Base-by-base conservation (phyloP, 2,888 invertebrate genomes). In the Andrena trimmerana region DNA sequence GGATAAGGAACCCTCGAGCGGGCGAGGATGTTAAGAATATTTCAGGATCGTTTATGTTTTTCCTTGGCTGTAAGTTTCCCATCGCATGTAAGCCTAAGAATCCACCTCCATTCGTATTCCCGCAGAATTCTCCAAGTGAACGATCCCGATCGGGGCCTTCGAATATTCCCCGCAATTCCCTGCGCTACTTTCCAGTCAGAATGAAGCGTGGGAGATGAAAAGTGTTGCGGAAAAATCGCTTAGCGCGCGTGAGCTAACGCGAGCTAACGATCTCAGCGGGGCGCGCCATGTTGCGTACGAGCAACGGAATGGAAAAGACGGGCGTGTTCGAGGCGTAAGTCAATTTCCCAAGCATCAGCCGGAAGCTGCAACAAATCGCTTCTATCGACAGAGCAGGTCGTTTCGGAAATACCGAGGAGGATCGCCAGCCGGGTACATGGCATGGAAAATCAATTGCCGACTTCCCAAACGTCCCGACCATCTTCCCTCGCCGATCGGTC, bases 391-490 rank as follows among this genome's bases (percentile, higher is more conserved):
- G 48, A 50, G 60, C 59, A 33, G 73, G 52, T 76, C 78, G 80
- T 86, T 83, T 81, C 85, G 80, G 80, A 83, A 85, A 86, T 82
- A 50, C 83, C 76, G 42, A 81, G 71, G 54, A 77, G 80, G 68
- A 76, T 79, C 60, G 76, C 62, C 72, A 80, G 48, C 69, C 70
- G 74, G 71, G 82, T 87, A 85, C 78, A 80, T 79, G 81, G 77
- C 71, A 83, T 33, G 83, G 87, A 84, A 90, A 90, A 90, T 89
- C 89, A 89, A 90, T 90, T 79, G 85, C 69, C 68, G 68, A 75
- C 74, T 79, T 86, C 73, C 66, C 75, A 63, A 62, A 31, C 52
- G 65, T 62, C 54, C 59, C 69, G 57, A 50, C 50, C 66, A 62
- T 60, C 60, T 70, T 67, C 72, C 74, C 70, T 29, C 33, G 57